These are phyloP conservation scores for Andrena hattorfiana DNA, from an alignment of 2,888 invertebrate species.

Conservation along the genomic window DNA sequence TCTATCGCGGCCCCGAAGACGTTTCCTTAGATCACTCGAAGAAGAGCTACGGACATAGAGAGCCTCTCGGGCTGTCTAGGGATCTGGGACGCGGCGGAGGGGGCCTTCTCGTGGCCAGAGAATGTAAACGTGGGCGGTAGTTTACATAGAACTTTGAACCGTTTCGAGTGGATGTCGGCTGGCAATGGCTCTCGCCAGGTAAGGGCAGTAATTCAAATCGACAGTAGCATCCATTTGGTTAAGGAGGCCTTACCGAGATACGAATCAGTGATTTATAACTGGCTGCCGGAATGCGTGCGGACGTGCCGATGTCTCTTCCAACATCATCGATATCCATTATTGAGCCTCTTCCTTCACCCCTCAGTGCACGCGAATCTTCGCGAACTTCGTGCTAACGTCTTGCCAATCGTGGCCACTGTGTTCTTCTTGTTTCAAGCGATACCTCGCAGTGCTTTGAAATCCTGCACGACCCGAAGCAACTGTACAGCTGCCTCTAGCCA, in stretches of 20 bases:
- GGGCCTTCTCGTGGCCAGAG: conserved; percentile 39
- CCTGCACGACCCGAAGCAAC: not conserved
- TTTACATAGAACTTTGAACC: conserved; percentile 76
- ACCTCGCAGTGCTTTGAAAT: not conserved
- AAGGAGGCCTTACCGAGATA: conserved; percentile 74
- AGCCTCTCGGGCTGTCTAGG: conserved; percentile 13
- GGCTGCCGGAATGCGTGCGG: conserved; percentile 78
- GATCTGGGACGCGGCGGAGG: not conserved
- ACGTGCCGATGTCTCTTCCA: conserved; percentile 72
- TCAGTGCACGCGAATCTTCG: conserved; percentile 38
- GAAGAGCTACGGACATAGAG: conserved; percentile 46
- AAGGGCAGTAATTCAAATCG: conserved; percentile 78
- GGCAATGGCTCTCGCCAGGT: conserved; percentile 69
- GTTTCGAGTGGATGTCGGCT: conserved; percentile 68
- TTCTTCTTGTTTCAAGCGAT: not conserved
- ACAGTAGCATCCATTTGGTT: conserved; percentile 79
- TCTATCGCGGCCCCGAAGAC: conserved; percentile 28
- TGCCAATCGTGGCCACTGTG: not conserved
- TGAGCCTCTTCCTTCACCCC: conserved; percentile 57
- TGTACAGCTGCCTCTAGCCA: not conserved
- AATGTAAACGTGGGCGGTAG: conserved; percentile 77
- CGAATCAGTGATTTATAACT: conserved; percentile 78
- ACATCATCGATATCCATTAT: conserved; percentile 76
- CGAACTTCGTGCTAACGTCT: conserved; percentile 34
- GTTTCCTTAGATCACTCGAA: conserved; percentile 65